These are phyloP conservation scores for Megalopta genalis DNA, from an alignment of 1,140 invertebrate species.

Conservation along the genomic window DNA sequence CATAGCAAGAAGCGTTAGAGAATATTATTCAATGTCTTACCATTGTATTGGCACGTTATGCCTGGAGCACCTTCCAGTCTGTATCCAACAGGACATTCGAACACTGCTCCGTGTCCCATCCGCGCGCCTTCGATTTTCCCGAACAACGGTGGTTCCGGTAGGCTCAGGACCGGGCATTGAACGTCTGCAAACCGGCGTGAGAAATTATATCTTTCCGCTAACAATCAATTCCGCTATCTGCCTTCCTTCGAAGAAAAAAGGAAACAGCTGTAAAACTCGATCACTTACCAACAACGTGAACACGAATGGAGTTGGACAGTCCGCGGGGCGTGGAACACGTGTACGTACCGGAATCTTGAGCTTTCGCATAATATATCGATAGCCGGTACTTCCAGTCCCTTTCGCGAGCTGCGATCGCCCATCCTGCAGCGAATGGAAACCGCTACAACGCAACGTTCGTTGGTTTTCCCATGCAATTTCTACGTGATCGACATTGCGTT, in stretches of 20 bases:
- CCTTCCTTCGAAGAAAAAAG: neutral
- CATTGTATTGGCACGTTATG: constrained; percentile 88
- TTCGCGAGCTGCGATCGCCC: constrained; percentile 88
- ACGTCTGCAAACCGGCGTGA: constrained; percentile 79
- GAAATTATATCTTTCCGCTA: constrained; percentile 35
- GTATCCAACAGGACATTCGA: constrained; percentile 87
- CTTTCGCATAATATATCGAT: constrained; percentile 90
- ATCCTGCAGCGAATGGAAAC: constrained; percentile 82
- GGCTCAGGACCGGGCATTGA: constrained; percentile 81
- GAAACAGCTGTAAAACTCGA: neutral
- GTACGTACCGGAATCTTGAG: constrained; percentile 90
- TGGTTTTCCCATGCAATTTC: neutral
- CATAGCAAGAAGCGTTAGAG: too few species aligned
- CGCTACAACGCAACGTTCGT: neutral
- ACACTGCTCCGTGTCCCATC: constrained; percentile 84
- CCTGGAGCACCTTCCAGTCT: constrained; percentile 84
- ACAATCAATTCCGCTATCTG: neutral
- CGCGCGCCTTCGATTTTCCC: constrained; percentile 84
- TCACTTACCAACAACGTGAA: constrained; percentile 88
- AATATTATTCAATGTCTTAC: constrained; percentile 72
- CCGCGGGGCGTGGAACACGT: constrained; percentile 91
- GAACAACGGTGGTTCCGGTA: constrained; percentile 78
- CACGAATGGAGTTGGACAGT: constrained; percentile 88
- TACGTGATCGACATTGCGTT: neutral
- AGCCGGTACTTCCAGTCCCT: constrained; percentile 90